These are phyloP conservation scores for Nomada flava DNA, from an alignment of 2,888 invertebrate genomes.

Conservation along the genomic window DNA sequence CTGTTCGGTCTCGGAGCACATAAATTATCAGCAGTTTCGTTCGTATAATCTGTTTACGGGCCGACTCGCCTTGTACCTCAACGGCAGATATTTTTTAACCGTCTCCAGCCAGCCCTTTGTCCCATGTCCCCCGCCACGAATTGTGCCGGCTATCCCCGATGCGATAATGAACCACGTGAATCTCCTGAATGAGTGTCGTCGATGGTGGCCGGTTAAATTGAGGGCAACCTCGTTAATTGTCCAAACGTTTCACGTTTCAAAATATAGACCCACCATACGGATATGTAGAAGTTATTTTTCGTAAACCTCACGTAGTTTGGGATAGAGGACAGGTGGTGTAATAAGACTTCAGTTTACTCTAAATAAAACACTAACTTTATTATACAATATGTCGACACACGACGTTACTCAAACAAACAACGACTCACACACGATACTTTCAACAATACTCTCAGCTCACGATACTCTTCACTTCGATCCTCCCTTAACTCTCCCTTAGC, in stretches of 20 bases:
- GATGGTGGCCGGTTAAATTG: slow-evolving; percentile 3
- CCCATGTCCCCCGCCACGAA: slow-evolving; percentile 32
- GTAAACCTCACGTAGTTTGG: too few relatives aligned
- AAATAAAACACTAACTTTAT: too few relatives aligned
- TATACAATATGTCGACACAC: too few relatives aligned
- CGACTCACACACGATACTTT: too few relatives aligned
- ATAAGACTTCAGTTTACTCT: too few relatives aligned
- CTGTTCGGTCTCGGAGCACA: slow-evolving; percentile 32
- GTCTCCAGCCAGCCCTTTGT: slow-evolving; percentile 54
- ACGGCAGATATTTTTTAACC: slow-evolving; percentile 65
- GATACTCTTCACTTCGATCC: too few relatives aligned
- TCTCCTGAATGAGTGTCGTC: slow-evolving; percentile 6
- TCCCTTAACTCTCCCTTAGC: too few relatives aligned
- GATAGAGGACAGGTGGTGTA: too few relatives aligned
- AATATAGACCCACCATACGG: not conserved
- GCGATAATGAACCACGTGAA: slow-evolving; percentile 33
- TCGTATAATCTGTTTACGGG: slow-evolving; percentile 66
- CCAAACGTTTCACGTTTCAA: not conserved
- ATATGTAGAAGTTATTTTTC: too few relatives aligned
- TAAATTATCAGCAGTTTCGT: slow-evolving; percentile 60
- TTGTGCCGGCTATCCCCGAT: slow-evolving; percentile 2
- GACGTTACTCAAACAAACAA: too few relatives aligned
- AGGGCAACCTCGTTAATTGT: slow-evolving; percentile 25
- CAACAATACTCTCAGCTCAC: too few relatives aligned
- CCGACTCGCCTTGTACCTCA: slow-evolving; percentile 45